These are phyloP conservation scores for Nesidiocoris tenuis DNA, from an alignment of 2,888 invertebrate genomes.

Conservation along the genomic window DNA sequence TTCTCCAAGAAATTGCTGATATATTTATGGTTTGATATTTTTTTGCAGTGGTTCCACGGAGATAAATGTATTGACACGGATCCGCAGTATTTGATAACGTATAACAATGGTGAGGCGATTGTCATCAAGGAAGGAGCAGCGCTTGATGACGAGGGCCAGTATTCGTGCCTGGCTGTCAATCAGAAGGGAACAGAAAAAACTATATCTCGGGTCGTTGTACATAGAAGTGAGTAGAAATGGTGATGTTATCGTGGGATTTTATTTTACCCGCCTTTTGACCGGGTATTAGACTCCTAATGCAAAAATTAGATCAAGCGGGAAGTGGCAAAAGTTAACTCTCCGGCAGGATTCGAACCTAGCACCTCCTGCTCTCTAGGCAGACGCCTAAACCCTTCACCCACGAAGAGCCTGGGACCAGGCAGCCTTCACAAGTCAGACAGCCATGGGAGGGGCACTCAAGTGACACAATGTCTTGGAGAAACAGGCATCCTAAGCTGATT, in stretches of 20 bases:
- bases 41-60: constrained; percentile 66
- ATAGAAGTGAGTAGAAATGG: constrained; percentile 53
- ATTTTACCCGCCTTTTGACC: constrained; percentile 7
- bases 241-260: background rate
- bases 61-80: constrained; percentile 69
- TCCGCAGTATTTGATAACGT: constrained; percentile 72
- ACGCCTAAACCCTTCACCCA: no score
- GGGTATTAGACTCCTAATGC: no score
- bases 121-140: constrained; percentile 69
- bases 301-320: no score
- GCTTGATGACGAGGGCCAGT: constrained; percentile 68
- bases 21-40: background rate
- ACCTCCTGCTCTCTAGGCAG: no score
- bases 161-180: constrained; percentile 69
- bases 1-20: background rate
- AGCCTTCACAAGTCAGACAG: no score
- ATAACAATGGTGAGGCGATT: constrained; percentile 77
- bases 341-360: no score
- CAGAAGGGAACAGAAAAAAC: constrained; percentile 65
- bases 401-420: no score
- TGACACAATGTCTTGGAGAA: no score
- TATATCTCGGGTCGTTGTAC: constrained; percentile 62
- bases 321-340: no score
- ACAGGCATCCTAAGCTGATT: no score
- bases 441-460: no score